phyloP scores from a whole-genome alignment of 2,113 vertebrate genomes.

The Chascanopsetta lugubris region DNA sequence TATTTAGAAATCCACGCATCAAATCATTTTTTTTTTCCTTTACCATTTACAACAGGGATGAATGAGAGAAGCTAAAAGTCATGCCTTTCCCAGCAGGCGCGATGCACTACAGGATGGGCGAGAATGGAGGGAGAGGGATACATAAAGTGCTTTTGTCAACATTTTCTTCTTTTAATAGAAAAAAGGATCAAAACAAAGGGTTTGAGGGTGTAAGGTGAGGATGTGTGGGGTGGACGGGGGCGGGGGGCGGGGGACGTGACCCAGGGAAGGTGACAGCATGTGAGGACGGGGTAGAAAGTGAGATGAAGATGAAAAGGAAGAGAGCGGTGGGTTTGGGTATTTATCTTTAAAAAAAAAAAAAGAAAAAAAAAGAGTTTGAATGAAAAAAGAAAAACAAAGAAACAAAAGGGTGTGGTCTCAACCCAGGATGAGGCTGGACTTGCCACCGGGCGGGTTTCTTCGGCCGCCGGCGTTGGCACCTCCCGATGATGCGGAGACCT shows the following conservation, averaged over 20 bases:
- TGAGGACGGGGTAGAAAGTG: conserved; percentile 52
- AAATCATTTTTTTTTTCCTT: conserved; percentile 76
- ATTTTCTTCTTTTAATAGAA: conserved; percentile 79
- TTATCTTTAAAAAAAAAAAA: conserved; percentile 72
- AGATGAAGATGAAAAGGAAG: conserved; percentile 52
- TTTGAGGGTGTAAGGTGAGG: conserved; percentile 61
- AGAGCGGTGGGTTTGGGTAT: conserved; percentile 45
- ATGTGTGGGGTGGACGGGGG: background rate
- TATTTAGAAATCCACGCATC: conserved; percentile 86
- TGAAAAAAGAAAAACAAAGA: conserved; percentile 28
- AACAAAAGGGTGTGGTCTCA: conserved; percentile 80
- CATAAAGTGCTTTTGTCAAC: conserved; percentile 87
- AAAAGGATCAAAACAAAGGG: conserved; percentile 80
- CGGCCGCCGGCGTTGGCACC: conserved; percentile 79
- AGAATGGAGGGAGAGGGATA: conserved; percentile 73
- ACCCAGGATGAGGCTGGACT: conserved; percentile 96
- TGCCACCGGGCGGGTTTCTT: conserved; percentile 97
- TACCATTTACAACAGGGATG: conserved; percentile 76
- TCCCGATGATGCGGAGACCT: conserved; percentile 85
- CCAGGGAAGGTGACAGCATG: too few species aligned
- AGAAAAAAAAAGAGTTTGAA: conserved; percentile 47
- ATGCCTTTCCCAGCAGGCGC: conserved; percentile 78
- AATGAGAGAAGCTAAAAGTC: conserved; percentile 74
- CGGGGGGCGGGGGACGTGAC: conserved; percentile 45
- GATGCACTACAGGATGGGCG: conserved; percentile 80